Base-by-base conservation (phyloP, 2,797 vertebrate species). In the Propithecus deckenii region DNA sequence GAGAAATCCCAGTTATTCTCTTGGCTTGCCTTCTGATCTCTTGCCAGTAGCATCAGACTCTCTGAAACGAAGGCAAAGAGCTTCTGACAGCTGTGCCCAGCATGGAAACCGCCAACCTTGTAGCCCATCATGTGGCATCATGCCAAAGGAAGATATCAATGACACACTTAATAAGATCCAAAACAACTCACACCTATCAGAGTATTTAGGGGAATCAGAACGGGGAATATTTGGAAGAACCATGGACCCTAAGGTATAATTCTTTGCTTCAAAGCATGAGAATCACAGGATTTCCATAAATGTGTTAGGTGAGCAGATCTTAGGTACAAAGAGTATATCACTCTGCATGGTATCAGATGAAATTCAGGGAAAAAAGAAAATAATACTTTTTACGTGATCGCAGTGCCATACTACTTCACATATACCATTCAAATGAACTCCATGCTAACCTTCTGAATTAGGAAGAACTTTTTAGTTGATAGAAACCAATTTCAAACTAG, bases 61-160 rank as follows among this genome's bases (percentile, higher is more conserved):
- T 97, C 97, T 98, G 98, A 98, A 98, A 98, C 90, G 98, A 98
- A 99, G 97, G 97, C 97, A 98, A 98, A 98, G 98, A 98, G 98
- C 98, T 97, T 97, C 98, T 98, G 98, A 98, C 98, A 98, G 98
- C 98, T 99, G 98, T 98, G 98, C 96, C 98, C 98, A 98, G 98
- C 97, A 96, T 89, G 25, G 97, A 97, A 98, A 94, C 98, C 55
- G 97, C 98, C 98, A 98, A 95, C 76, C 97, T 98, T 97, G 98
- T 97, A 98, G 96, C 84, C 96, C 96, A 97, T 98, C 98, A 98
- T 0, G 86, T 98, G 98, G 98, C 98, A 98, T 69, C 30, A 46
- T 96, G 98, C 98, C 98, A 98, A 87, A 98, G 97, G 96, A 97
- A 98, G 98, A 96, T 97, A 98, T 96, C 96, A 88, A 88, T 98